Evolutionary conservation across 2,888 invertebrate species (phyloP).

Genomic region (Nephrotoma flavescens): DNA sequence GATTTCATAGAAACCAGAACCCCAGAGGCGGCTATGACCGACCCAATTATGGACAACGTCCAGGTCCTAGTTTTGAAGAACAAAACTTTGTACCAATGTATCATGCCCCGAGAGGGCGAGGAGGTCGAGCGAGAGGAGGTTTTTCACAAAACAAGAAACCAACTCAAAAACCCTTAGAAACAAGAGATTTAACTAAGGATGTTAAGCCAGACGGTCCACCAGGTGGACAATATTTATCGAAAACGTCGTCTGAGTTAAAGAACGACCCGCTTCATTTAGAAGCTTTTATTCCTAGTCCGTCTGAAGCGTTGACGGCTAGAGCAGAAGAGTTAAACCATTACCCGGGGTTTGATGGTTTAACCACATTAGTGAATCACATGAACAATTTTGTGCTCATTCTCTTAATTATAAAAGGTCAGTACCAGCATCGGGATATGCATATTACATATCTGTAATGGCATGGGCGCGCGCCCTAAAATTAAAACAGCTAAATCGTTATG

Average conservation of each 20-base stretch:
- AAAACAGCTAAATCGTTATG: background rate
- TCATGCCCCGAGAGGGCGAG: background rate
- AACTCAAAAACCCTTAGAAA: too few species aligned
- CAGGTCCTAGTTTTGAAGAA: background rate
- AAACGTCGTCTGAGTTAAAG: too few species aligned
- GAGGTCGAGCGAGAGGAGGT: background rate
- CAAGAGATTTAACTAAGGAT: background rate
- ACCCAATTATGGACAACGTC: background rate
- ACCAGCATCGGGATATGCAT: background rate
- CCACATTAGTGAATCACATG: background rate
- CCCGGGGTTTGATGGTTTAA: background rate
- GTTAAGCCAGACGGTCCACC: background rate
- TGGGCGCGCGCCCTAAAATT: background rate
- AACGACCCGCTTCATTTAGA: background rate
- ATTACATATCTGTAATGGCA: slow-evolving; percentile 2
- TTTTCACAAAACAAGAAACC: too few species aligned
- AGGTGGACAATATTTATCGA: background rate
- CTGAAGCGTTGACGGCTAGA: background rate
- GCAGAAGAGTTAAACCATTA: background rate
- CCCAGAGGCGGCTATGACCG: background rate
- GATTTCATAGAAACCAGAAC: background rate
- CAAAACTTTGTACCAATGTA: background rate
- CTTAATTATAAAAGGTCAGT: background rate
- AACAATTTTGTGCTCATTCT: too few species aligned
- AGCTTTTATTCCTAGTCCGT: background rate